A percentile compares a stretch with the other conserved stretches of the same genome.
These are phyloP conservation scores for Cephalopterus ornatus DNA, from an alignment of 2,113 vertebrate genomes.

Conservation along the genomic window DNA sequence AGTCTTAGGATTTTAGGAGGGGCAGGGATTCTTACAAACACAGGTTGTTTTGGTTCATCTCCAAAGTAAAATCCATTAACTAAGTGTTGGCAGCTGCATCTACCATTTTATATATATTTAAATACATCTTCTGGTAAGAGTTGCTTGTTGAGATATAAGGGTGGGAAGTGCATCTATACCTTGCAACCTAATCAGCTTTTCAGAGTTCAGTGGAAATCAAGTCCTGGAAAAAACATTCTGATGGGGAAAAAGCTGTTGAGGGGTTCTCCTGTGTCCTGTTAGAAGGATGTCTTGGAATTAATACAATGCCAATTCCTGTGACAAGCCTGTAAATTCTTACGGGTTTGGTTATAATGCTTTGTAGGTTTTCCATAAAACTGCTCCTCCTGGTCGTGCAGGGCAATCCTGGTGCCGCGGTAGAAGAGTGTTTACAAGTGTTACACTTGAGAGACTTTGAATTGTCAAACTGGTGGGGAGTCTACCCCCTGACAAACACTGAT, in stretches of 20 bases:
- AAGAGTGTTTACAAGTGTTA: not conserved
- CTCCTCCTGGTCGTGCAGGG: not conserved
- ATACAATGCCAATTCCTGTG: not conserved
- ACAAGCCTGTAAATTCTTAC: not conserved
- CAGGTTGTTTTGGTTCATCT: not conserved
- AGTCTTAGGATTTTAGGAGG: conserved; percentile 4
- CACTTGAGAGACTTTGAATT: not conserved
- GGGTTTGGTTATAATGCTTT: not conserved
- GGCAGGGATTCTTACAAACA: not conserved
- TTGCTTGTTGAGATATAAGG: not conserved
- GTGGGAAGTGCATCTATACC: not conserved
- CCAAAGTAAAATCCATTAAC: not conserved
- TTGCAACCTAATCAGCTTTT: not conserved
- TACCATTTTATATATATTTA: conserved; percentile 8
- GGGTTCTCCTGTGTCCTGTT: not conserved
- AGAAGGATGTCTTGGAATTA: not conserved
- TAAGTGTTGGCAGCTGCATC: not conserved
- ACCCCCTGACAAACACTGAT: fast-evolving
- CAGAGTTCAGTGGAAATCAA: not conserved
- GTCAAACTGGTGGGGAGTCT: not conserved
- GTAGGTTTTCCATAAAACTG: not conserved
- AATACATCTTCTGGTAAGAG: not conserved
- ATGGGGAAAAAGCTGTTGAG: too few species aligned
- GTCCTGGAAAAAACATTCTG: not conserved
- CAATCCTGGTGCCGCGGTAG: not conserved